Conservation (phyloP, 2,888 invertebrate species). For the Caenorhabditis doughertyi region DNA sequence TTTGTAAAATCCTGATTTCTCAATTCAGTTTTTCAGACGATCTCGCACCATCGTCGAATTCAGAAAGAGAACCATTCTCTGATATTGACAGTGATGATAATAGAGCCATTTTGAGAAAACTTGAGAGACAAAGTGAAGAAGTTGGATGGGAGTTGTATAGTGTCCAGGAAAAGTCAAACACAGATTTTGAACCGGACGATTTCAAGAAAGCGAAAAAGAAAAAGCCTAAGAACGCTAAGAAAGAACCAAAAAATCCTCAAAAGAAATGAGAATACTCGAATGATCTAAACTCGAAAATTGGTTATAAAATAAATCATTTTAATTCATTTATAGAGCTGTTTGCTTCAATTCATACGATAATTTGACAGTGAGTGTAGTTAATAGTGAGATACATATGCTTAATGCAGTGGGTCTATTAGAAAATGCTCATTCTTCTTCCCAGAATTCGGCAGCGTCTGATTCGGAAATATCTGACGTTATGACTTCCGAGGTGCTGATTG, state of each 20-base stretch:
- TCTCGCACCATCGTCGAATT: neutral
- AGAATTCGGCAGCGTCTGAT: constrained; percentile 32
- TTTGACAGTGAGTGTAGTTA: constrained; percentile 24
- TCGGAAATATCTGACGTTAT: constrained; percentile 9
- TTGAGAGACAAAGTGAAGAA: neutral
- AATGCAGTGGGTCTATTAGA: neutral
- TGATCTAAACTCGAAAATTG: neutral
- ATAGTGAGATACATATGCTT: neutral
- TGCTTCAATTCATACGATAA: neutral
- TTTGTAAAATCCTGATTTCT: too few species aligned
- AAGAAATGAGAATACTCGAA: neutral
- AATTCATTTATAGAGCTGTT: neutral
- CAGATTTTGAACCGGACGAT: neutral
- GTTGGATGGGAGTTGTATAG: neutral
- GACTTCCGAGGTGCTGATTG: constrained; percentile 26
- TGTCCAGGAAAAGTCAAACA: neutral
- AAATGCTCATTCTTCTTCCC: constrained; percentile 27
- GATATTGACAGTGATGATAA: constrained; percentile 25
- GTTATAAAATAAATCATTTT: neutral
- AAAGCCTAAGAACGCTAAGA: neutral
- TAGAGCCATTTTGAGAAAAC: neutral
- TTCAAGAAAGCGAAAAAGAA: neutral
- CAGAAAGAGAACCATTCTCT: constrained; percentile 7
- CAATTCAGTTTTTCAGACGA: constrained; percentile 1
- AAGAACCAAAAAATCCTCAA: neutral